Conservation (phyloP, 2,113 vertebrate species). For the Microtus pennsylvanicus region DNA sequence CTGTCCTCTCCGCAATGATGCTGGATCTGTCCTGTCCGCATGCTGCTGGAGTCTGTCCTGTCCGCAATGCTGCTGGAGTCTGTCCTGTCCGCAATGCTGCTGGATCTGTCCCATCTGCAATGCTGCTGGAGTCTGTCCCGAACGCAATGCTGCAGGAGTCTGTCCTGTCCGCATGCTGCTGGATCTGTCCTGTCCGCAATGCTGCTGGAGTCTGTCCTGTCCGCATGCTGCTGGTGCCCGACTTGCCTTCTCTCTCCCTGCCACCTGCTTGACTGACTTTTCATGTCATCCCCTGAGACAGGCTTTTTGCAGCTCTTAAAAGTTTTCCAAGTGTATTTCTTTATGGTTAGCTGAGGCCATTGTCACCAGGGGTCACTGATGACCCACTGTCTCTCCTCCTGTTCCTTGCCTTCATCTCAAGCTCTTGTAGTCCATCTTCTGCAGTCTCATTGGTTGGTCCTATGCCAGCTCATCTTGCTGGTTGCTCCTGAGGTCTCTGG, state of each 20-base stretch:
- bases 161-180: too few relatives aligned
- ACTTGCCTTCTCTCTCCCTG: slow-evolving; percentile 66
- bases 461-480: neutral
- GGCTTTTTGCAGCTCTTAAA: slow-evolving; percentile 77
- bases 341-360: neutral
- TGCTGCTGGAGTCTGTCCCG: too few relatives aligned
- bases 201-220: too few relatives aligned
- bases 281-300: slow-evolving; percentile 28
- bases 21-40: too few relatives aligned
- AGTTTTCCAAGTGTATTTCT: slow-evolving; percentile 73
- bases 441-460: neutral
- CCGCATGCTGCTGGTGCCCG: neutral
- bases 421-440: neutral
- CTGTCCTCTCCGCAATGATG: too few relatives aligned
- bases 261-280: slow-evolving; percentile 61
- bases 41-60: too few relatives aligned
- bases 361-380: slow-evolving; percentile 22
- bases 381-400: neutral
- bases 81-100: too few relatives aligned
- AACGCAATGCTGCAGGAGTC: too few relatives aligned
- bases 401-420: neutral
- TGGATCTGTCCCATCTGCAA: too few relatives aligned
- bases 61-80: too few relatives aligned
- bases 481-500: neutral
- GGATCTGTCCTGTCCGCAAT: too few relatives aligned